Evolutionary conservation across 2,888 invertebrate genomes (phyloP).

Genomic region (Hemicrepidius hirtus): DNA sequence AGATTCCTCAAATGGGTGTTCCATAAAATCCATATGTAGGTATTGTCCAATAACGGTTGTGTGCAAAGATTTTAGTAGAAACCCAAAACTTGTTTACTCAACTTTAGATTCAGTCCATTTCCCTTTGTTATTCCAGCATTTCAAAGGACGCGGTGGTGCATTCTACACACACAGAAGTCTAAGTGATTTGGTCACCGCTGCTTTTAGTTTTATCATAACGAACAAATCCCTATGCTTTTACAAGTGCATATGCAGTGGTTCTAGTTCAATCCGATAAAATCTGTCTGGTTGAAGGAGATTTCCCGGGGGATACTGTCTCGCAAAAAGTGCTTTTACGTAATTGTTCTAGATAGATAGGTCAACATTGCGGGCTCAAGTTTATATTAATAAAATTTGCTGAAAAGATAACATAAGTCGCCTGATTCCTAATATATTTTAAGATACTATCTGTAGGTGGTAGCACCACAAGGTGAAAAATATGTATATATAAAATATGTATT

Average conservation of each 20-base stretch:
- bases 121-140: conserved; percentile 49
- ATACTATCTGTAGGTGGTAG: no score
- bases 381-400: no score
- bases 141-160: conserved; percentile 43
- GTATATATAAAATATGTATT: no score
- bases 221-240: conserved; percentile 52
- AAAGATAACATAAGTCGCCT: no score
- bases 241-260: conserved; percentile 50
- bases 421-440: no score
- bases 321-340: conserved; percentile 39
- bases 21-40: conserved; percentile 25
- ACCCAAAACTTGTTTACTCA: conserved; percentile 47
- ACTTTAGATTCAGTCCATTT: conserved; percentile 50
- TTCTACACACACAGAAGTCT: conserved; percentile 24
- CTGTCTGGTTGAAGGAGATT: conserved; percentile 44
- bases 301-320: conserved; percentile 34
- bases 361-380: no score
- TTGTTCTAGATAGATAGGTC: conserved; percentile 23
- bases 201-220: conserved; percentile 52
- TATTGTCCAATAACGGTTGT: conserved; percentile 22
- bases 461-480: no score
- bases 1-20: conserved; percentile 9
- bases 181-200: conserved; percentile 52
- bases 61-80: conserved; percentile 35
- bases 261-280: conserved; percentile 46